Conservation (phyloP, 1,140 invertebrate genomes). For the Lycorma delicatula region DNA sequence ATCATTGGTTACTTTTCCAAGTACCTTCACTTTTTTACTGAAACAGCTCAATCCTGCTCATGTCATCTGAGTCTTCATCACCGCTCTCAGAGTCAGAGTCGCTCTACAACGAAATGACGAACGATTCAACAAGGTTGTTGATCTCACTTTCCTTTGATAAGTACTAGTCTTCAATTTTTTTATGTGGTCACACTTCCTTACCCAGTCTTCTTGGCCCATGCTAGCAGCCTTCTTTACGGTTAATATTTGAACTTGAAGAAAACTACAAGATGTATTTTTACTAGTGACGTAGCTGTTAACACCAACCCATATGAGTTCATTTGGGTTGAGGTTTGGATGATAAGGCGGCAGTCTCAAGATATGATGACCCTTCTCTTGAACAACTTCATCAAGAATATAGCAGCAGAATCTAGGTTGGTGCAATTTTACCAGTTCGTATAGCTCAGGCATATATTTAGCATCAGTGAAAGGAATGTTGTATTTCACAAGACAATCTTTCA, state of each 20-base stretch:
- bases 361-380: constrained; percentile 17
- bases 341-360: constrained; percentile 35
- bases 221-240: constrained; percentile 1
- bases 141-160: not conserved
- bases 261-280: constrained; percentile 25
- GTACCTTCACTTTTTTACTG: no score
- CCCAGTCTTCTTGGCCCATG: constrained; percentile 5
- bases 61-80: not conserved
- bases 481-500: constrained; percentile 25
- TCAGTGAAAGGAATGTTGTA: constrained; percentile 18
- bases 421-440: constrained; percentile 3
- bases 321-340: constrained; percentile 36
- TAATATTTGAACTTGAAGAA: constrained; percentile 15
- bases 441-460: constrained; percentile 5
- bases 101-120: not conserved
- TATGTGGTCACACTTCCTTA: not conserved
- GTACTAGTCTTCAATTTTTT: constrained; percentile 10
- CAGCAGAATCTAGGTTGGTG: not conserved
- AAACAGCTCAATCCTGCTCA: not conserved
- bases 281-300: constrained; percentile 32
- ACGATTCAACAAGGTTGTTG: not conserved
- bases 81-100: not conserved
- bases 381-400: constrained; percentile 23
- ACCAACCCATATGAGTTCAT: constrained; percentile 34
- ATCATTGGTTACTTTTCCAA: no score